These are phyloP conservation scores for Bimastos eiseni DNA, from an alignment of 2,888 invertebrate species.

Conservation along the genomic window DNA sequence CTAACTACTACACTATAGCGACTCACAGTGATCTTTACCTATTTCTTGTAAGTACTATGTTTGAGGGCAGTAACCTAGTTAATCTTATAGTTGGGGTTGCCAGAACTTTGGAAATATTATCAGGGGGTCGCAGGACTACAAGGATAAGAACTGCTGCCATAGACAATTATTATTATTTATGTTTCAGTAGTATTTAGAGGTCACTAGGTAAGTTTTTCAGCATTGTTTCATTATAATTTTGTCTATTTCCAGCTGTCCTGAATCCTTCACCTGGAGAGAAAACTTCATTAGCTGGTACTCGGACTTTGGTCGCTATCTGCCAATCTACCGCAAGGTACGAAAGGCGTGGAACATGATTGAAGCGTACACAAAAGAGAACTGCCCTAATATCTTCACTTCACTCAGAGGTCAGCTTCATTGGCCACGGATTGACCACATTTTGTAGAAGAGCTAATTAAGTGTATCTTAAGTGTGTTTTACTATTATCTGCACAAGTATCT, in stretches of 20 bases:
- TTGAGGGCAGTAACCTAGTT: too few species aligned
- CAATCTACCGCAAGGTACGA: constrained; percentile 1
- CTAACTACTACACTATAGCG: too few species aligned
- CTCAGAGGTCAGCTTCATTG: background rate
- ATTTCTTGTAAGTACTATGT: too few species aligned
- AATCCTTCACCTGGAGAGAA: background rate
- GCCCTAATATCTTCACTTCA: background rate
- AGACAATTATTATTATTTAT: too few species aligned
- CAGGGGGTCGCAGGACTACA: too few species aligned
- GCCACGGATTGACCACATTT: background rate
- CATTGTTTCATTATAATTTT: background rate
- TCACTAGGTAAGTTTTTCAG: background rate
- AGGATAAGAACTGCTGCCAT: too few species aligned
- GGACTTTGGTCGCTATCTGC: background rate
- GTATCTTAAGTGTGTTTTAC: too few species aligned
- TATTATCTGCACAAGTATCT: too few species aligned
- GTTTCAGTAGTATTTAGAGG: background rate
- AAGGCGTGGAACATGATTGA: constrained; percentile 25
- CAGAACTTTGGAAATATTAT: too few species aligned
- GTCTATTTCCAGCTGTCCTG: background rate
- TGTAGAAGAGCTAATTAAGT: too few species aligned
- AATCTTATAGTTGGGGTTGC: too few species aligned
- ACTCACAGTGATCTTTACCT: too few species aligned
- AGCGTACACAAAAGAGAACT: background rate
- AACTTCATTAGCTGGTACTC: constrained; percentile 15